Evolutionary conservation across 2,888 invertebrate genomes (phyloP).

Genomic region (Phaonia tiefii): DNA sequence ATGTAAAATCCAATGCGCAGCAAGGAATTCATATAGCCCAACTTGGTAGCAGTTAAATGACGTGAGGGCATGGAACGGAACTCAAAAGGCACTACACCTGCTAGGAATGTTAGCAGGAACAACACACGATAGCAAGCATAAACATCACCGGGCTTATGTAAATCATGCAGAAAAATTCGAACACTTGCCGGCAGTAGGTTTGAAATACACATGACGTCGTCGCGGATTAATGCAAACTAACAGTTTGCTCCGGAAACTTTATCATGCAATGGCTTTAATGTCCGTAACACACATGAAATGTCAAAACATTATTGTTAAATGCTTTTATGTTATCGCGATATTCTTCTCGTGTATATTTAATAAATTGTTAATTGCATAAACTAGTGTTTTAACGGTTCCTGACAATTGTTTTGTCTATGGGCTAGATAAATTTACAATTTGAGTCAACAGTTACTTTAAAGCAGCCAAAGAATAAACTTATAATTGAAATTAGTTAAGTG

Average conservation of each 20-base stretch:
- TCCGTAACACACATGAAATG: no score
- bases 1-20: conserved; percentile 68
- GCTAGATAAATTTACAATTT: no score
- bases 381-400: no score
- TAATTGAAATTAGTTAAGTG: no score
- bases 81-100: conserved; percentile 73
- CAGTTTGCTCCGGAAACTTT: no score
- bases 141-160: conserved; percentile 71
- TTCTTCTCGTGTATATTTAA: no score
- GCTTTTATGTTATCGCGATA: no score
- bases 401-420: no score
- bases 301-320: no score
- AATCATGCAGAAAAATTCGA: conserved; percentile 54
- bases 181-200: conserved; percentile 45
- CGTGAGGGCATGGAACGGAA: conserved; percentile 57
- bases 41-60: conserved; percentile 55
- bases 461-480: no score
- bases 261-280: no score
- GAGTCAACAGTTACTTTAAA: no score
- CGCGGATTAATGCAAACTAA: conserved; percentile 19
- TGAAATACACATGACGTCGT: conserved; percentile 68
- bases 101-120: conserved; percentile 68
- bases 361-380: conserved; percentile 51
- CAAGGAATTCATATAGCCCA: conserved; percentile 69
- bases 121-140: conserved; percentile 72